Evolutionary conservation across 1,140 invertebrate species (phyloP).

Genomic region (Drosophila nannoptera): DNA sequence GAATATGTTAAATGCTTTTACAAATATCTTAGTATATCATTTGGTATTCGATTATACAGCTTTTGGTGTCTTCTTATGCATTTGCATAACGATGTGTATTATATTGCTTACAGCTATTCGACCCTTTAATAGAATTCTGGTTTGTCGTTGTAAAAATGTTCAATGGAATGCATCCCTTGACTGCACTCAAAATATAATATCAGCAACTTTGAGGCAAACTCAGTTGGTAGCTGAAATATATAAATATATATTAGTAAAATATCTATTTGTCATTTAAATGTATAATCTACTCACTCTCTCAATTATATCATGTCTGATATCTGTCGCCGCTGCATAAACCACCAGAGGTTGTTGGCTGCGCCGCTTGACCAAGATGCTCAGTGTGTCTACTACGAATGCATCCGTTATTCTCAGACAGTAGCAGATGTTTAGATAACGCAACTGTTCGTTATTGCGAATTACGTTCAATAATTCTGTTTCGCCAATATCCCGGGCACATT

Average conservation of each 20-base stretch:
- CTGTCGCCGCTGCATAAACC: conserved; percentile 59
- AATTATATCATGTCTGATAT: conserved; percentile 62
- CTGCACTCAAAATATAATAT: conserved; percentile 62
- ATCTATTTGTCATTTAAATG: background rate
- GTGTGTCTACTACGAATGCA: conserved; percentile 46
- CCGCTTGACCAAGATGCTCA: conserved; percentile 40
- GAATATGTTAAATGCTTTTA: conserved; percentile 27
- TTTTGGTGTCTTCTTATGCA: conserved; percentile 17
- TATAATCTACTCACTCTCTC: conserved; percentile 52
- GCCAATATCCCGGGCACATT: conserved; percentile 58
- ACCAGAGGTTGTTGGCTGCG: conserved; percentile 43
- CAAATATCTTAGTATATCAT: conserved; percentile 32
- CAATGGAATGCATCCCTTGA: conserved; percentile 51
- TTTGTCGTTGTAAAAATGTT: conserved; percentile 61
- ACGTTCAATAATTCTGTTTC: conserved; percentile 45
- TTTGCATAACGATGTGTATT: conserved; percentile 28
- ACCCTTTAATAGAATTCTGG: conserved; percentile 56
- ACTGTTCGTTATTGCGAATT: conserved; percentile 50
- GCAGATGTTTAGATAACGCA: conserved; percentile 64
- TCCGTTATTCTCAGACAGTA: conserved; percentile 62
- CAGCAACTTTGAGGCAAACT: conserved; percentile 53
- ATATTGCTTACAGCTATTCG: background rate
- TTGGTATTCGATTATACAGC: conserved; percentile 27
- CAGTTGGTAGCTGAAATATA: conserved; percentile 40
- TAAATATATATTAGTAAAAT: background rate